Evolutionary conservation across 2,113 vertebrate genomes (phyloP).

Genomic region (Alethe castanea): DNA sequence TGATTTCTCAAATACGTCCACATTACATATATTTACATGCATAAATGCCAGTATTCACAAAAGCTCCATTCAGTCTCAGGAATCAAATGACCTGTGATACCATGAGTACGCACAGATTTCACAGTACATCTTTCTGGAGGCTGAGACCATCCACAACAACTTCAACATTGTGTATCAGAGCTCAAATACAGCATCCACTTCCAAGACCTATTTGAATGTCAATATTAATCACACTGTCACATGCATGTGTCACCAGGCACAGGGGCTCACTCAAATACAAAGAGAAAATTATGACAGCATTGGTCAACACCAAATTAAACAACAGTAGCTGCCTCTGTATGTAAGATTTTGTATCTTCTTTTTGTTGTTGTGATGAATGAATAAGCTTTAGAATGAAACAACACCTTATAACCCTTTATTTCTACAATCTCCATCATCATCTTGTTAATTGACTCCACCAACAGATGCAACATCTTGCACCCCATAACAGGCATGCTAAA

Average conservation of each 20-base stretch:
- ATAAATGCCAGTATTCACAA: neutral
- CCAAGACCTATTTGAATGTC: neutral
- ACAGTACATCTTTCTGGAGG: neutral
- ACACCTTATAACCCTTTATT: neutral
- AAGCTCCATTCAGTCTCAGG: neutral
- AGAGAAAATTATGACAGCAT: neutral
- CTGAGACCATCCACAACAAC: neutral
- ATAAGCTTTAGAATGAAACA: neutral
- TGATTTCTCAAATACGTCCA: neutral
- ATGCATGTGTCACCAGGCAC: neutral
- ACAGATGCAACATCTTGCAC: neutral
- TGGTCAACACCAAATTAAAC: neutral
- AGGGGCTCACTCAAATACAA: neutral
- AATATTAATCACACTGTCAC: neutral
- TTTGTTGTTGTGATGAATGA: neutral
- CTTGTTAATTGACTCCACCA: neutral
- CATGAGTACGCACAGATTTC: neutral
- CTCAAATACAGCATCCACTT: neutral
- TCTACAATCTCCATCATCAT: neutral
- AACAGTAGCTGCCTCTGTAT: neutral
- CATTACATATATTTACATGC: neutral
- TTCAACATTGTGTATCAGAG: neutral
- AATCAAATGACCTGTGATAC: neutral
- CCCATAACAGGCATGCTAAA: neutral
- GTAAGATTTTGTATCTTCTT: neutral